These are phyloP conservation scores for Indicator indicator DNA, from an alignment of 2,113 vertebrate genomes.

Conservation along the genomic window DNA sequence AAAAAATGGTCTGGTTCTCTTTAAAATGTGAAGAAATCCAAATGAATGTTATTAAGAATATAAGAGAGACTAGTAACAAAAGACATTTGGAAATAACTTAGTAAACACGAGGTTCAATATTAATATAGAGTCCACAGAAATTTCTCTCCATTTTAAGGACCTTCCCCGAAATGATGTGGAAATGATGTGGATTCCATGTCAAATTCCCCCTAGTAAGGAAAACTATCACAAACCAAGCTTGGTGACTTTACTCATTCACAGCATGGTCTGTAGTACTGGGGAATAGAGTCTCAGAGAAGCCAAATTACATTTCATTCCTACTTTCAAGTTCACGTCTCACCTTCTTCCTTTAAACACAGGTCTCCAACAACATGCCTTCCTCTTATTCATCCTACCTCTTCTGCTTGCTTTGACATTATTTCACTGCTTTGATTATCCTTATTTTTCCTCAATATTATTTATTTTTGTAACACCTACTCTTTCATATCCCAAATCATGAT, in stretches of 20 bases:
- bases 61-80: not conserved
- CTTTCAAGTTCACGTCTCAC: not conserved
- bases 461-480: not conserved
- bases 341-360: not conserved
- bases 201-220: not conserved
- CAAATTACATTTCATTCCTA: not conserved
- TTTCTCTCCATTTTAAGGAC: not conserved
- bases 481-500: not conserved
- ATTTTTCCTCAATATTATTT: conserved; percentile 1
- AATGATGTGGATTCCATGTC: not conserved
- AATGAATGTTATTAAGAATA: not conserved
- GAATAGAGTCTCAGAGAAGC: not conserved
- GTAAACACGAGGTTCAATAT: not conserved
- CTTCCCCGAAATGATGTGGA: not conserved
- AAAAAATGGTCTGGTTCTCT: not conserved
- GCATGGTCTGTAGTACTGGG: not conserved
- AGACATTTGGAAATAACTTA: not conserved
- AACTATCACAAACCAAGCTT: not conserved
- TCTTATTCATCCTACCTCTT: not conserved
- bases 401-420: not conserved
- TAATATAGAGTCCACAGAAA: not conserved
- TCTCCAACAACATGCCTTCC: not conserved
- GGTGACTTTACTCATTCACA: not conserved
- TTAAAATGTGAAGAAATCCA: not conserved
- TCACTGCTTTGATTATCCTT: not conserved